Conservation (phyloP, 2,888 invertebrate genomes). For the Glomeris marginata region DNA sequence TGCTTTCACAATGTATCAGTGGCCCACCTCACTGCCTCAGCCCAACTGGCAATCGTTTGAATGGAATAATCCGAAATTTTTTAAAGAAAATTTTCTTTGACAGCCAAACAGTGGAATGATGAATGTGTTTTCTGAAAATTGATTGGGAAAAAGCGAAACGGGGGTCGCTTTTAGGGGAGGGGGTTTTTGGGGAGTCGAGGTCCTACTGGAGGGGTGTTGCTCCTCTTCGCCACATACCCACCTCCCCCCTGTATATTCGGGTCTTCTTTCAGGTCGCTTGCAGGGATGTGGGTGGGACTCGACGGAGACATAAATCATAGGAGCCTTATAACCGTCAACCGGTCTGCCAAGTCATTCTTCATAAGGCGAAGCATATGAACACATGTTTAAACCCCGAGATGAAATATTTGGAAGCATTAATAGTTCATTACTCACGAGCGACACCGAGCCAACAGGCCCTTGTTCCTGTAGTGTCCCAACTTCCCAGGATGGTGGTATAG, state of each 20-base stretch:
- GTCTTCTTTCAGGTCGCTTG: not conserved
- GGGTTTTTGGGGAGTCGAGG: not conserved
- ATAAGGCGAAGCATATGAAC: conserved; percentile 13
- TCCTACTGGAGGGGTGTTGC: no score
- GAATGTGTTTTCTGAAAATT: conserved; percentile 18
- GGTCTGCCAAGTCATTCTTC: conserved; percentile 13
- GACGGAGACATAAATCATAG: conserved; percentile 16
- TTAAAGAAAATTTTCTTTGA: conserved; percentile 17
- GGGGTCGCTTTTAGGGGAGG: not conserved
- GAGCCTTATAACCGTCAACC: conserved; percentile 15
- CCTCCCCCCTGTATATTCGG: conserved; percentile 1
- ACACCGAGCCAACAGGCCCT: not conserved
- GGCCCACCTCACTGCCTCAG: not conserved
- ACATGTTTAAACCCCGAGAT: conserved; percentile 14
- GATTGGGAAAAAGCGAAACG: conserved; percentile 13
- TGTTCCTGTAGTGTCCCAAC: not conserved
- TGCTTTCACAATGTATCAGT: no score
- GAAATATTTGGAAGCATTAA: conserved; percentile 17
- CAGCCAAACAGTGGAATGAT: conserved; percentile 16
- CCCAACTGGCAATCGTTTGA: not conserved
- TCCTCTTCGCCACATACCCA: no score
- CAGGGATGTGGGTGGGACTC: conserved; percentile 4
- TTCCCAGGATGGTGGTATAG: no score
- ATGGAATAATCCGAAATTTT: conserved; percentile 17
- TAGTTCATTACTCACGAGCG: conserved; percentile 16